Base-by-base conservation (phyloP, 2,797 vertebrate species). In the Phrynocephalus forsythii region DNA sequence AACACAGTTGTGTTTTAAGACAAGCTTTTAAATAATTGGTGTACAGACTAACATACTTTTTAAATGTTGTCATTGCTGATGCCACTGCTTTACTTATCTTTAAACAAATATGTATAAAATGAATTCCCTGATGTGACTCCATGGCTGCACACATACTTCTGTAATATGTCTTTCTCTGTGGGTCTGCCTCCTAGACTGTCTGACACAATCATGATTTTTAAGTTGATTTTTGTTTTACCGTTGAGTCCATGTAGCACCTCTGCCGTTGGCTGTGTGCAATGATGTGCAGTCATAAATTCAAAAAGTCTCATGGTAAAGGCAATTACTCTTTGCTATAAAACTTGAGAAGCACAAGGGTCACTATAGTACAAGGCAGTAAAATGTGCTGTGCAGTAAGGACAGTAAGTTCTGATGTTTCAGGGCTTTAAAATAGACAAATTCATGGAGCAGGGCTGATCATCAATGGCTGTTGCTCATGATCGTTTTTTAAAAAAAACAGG, bases 1-100 rank as follows among this genome's bases (percentile, higher is more conserved):
- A 68, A 86, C 87, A 79, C 81, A 90, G 80, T 78, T 84, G 87
- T 69, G 33, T 78, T 85, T 79, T 52, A 86, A 26, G 67, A 88
- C 75, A 85, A 56, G 79, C 82, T 90, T 91, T 88, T 44, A 44
- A 86, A 24, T 91, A 92, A 72, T 80, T 67, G 79, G 24, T 28
- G 77, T 92, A 90, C 84, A 82, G 82, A 89, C 78, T 88, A 84
- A 86, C 90, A 66, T 87, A 67, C 73, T 56, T 79, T 60, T 83
- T 90, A 84, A 89, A 88, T 86, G 91, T 93, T 94, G 85, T 94
- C 88, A 38, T 38, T 87, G 75, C 44, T 73, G 66, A 92, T 85
- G 26, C 79, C 11, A 52, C 79, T 56, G 24, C 71, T 24, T 44
- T 79, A 71, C 67, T 22, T 86, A 79, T 56, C 16, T 60, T 66